These are phyloP conservation scores for Caenorhabditis sp. DNA, from an alignment of 2,888 invertebrate genomes.

Conservation along the genomic window DNA sequence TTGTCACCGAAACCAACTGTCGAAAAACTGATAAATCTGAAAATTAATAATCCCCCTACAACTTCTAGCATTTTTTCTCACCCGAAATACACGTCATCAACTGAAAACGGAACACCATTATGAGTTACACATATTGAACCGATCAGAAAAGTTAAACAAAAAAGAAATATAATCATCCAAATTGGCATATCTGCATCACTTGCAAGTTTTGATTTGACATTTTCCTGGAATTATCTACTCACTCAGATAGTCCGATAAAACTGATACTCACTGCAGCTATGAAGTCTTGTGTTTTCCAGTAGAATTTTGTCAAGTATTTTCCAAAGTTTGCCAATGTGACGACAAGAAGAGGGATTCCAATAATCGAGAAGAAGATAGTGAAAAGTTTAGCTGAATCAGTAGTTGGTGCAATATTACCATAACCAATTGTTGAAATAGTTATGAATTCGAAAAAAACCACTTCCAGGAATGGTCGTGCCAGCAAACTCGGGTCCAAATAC, in stretches of 20 bases:
- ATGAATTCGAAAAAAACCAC: slow-evolving; percentile 51
- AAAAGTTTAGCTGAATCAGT: slow-evolving; percentile 42
- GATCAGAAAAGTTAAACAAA: slow-evolving; percentile 30
- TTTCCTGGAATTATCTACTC: slow-evolving; percentile 9
- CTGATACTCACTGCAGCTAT: slow-evolving; percentile 5
- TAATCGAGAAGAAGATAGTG: slow-evolving; percentile 46
- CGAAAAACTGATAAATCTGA: slow-evolving; percentile 56
- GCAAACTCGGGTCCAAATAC: slow-evolving; percentile 31
- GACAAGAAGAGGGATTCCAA: slow-evolving; percentile 47
- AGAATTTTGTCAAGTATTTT: slow-evolving; percentile 35
- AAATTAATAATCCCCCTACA: slow-evolving; percentile 4
- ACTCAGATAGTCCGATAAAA: background rate
- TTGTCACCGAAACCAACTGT: slow-evolving; percentile 58
- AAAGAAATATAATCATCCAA: slow-evolving; percentile 36
- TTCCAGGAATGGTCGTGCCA: slow-evolving; percentile 28
- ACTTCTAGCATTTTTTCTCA: slow-evolving; percentile 1
- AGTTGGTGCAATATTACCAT: slow-evolving; percentile 56
- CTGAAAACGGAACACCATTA: slow-evolving; percentile 28
- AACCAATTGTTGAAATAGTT: slow-evolving; percentile 52
- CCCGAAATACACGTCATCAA: slow-evolving; percentile 55
- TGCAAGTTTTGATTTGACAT: slow-evolving; percentile 25
- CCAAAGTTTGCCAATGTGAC: slow-evolving; percentile 50
- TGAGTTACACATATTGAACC: slow-evolving; percentile 42
- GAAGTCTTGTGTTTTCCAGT: slow-evolving; percentile 23
- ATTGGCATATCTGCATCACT: slow-evolving; percentile 46